These are phyloP conservation scores for Mesorhabditis spiculigera DNA, from an alignment of 2,888 invertebrate species.

Conservation along the genomic window DNA sequence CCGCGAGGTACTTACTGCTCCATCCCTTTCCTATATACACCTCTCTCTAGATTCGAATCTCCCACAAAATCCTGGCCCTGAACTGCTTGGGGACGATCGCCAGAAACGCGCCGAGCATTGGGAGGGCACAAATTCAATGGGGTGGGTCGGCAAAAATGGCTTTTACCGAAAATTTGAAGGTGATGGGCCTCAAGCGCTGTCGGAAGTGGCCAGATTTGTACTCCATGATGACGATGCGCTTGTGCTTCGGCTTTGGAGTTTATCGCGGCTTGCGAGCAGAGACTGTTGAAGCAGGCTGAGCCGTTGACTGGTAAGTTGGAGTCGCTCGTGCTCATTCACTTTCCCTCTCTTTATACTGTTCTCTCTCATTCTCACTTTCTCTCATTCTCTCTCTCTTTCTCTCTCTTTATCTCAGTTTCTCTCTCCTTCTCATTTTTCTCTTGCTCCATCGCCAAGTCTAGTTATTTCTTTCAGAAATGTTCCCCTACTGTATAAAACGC, in stretches of 20 bases:
- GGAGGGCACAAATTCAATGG: background rate
- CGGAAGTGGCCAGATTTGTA: slow-evolving; percentile 29
- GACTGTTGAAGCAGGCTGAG: slow-evolving; percentile 6
- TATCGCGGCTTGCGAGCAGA: slow-evolving; percentile 12
- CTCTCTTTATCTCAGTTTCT: too few relatives aligned
- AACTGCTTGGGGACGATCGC: slow-evolving; percentile 16
- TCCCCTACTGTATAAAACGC: slow-evolving; percentile 1
- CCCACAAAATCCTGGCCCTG: slow-evolving; percentile 18
- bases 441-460: background rate
- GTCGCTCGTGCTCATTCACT: too few relatives aligned
- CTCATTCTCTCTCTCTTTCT: too few relatives aligned
- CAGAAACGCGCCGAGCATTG: background rate
- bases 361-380: too few relatives aligned
- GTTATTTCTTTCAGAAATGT: slow-evolving; percentile 7
- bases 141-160: background rate
- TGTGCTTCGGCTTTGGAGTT: slow-evolving; percentile 30
- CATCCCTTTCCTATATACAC: background rate
- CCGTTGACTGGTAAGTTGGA: too few relatives aligned
- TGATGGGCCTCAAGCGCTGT: slow-evolving; percentile 14
- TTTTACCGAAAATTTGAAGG: slow-evolving; percentile 4
- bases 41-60: slow-evolving; percentile 14
- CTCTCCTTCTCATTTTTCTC: too few relatives aligned
- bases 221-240: slow-evolving; percentile 35
- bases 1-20: slow-evolving; percentile 10
- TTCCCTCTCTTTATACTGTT: too few relatives aligned